Evolutionary conservation across 2,797 vertebrate genomes (phyloP).

Genomic region (Prunella strophiata): DNA sequence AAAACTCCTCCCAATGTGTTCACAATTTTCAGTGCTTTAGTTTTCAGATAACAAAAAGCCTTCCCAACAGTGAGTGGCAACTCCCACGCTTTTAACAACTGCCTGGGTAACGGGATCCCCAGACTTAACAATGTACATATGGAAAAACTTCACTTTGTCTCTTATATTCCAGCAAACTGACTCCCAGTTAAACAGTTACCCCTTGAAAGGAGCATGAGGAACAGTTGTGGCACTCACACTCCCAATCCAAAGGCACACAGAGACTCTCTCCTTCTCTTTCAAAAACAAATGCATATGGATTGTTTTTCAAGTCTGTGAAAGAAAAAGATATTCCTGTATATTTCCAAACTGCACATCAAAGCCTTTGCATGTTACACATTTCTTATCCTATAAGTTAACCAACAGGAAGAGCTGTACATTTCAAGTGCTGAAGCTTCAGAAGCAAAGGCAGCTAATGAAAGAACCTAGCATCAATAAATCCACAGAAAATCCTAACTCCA

Average conservation of each 20-base stretch:
- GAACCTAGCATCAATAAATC: neutral
- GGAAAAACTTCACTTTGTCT: neutral
- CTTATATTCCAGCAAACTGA: neutral
- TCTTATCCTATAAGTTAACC: neutral
- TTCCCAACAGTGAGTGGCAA: neutral
- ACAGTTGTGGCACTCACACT: accelerated
- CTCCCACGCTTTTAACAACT: neutral
- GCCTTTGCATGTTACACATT: neutral
- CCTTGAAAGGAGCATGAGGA: neutral
- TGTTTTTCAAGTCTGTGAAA: neutral
- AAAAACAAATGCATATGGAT: neutral
- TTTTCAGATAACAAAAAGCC: neutral
- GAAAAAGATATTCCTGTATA: neutral
- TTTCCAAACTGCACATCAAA: neutral
- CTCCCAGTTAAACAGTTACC: neutral
- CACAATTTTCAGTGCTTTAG: neutral
- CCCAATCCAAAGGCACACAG: neutral
- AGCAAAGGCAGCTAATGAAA: neutral
- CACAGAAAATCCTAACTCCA: neutral
- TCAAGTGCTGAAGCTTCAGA: neutral
- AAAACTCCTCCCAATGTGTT: neutral
- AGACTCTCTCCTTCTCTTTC: neutral
- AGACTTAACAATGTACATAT: neutral
- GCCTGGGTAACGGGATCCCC: neutral
- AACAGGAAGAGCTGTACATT: neutral